Evolutionary conservation across 2,797 vertebrate species (phyloP), one percentile per base, ranked within the genome.

Genomic region (Uromys caudimaculatus): DNA sequence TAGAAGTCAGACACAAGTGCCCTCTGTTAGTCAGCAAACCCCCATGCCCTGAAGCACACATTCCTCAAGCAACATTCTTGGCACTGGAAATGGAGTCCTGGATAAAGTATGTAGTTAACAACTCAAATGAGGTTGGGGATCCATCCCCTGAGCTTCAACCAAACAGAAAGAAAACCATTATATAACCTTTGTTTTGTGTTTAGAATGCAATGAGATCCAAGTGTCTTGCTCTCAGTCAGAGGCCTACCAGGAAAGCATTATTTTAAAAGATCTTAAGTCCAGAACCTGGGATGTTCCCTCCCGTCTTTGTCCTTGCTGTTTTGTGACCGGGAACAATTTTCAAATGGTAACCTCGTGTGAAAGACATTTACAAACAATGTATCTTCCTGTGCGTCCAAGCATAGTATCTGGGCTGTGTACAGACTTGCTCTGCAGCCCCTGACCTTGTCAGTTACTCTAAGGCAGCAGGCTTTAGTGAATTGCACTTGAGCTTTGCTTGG

Each of bases 301-400:
- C 88, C 16, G 35, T 83, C 41, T 77, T 94, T 84, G 52, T 73
- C 64, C 14, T 5, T 24, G 29, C 4, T 78, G 3, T 82, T 44
- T 95, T 94, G 67, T 38, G 27, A 85, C 2, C 6, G 92, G n/a
- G 90, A 86, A 56, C 32, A 6, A 62, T 85, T 89, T 95, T 27
- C 14, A 90, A 41, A 41, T 90, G 8, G 14, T 85, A 6, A 73
- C 54, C 73, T 77, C 85, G 44, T 52, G 17, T 92, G 78, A 81
- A 52, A 44, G 12, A 82, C 0, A 69, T 81, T 44, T 27, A 0
- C 32, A 78, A 76, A 23, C 14, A 44, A 35, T 35, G 50, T n/a
- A 7, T 21, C 27, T 73, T 24, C 54, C 17, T n/a, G 62, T 89
- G 3, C 44, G 9, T 23, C 16, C 24, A 75, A 38, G 58, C 6